A percentile compares a stretch with the other conserved stretches of the same genome.
Evolutionary conservation across 2,888 invertebrate species (phyloP).

Genomic region (Unio pictorum): DNA sequence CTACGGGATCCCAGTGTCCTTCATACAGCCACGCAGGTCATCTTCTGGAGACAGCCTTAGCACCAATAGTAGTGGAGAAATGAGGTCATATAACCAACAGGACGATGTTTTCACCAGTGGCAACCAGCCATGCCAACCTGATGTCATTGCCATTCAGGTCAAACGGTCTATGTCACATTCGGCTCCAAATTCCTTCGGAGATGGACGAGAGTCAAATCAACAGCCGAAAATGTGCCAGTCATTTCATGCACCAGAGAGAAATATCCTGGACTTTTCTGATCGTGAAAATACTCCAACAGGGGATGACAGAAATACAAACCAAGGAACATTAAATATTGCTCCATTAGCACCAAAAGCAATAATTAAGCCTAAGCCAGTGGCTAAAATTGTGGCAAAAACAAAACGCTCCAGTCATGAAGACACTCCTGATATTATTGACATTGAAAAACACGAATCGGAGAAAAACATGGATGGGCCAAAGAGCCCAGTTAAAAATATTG

Average conservation of each 20-base stretch:
- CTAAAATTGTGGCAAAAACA: constrained; percentile 62
- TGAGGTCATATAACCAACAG: constrained; percentile 25
- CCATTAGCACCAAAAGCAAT: constrained; percentile 87
- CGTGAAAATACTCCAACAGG: constrained; percentile 50
- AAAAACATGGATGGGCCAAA: constrained; percentile 51
- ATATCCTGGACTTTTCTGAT: constrained; percentile 36
- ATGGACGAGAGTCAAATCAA: constrained; percentile 36
- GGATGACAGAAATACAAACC: constrained; percentile 34
- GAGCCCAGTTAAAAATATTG: constrained; percentile 35
- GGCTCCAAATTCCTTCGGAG: constrained; percentile 33
- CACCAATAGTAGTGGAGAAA: constrained; percentile 49
- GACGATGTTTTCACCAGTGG: constrained; percentile 34
- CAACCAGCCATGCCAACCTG: constrained; percentile 62
- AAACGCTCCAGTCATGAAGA: constrained; percentile 58
- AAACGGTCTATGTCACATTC: constrained; percentile 46
- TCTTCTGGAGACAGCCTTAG: constrained; percentile 61
- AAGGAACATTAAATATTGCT: constrained; percentile 22
- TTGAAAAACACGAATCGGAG: constrained; percentile 56
- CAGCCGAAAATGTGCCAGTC: constrained; percentile 75
- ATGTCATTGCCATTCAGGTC: constrained; percentile 72
- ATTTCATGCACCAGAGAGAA: constrained; percentile 75
- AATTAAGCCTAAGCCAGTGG: constrained; percentile 77
- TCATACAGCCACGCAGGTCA: constrained; percentile 48
- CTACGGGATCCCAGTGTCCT: constrained; percentile 34
- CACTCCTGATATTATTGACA: constrained; percentile 56